Evolutionary conservation across 2,888 invertebrate species (phyloP).

Genomic region (Eustalomyia histrio): DNA sequence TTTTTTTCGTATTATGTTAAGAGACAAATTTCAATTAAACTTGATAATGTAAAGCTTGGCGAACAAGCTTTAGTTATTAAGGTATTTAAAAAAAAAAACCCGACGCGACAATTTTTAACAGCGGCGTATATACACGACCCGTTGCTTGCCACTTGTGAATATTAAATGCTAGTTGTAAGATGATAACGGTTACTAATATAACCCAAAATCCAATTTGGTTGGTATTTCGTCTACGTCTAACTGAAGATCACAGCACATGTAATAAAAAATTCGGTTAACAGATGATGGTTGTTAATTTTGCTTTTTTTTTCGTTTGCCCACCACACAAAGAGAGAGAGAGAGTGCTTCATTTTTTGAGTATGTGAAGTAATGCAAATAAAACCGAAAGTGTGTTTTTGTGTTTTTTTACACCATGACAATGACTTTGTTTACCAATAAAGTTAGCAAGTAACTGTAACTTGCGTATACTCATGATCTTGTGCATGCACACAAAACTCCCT

Average conservation of each 20-base stretch:
- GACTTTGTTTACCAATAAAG: slow-evolving; percentile 28
- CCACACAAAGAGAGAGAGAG: background rate
- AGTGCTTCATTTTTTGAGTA: slow-evolving; percentile 27
- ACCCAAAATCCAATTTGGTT: slow-evolving; percentile 55
- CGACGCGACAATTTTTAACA: slow-evolving; percentile 59
- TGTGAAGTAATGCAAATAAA: slow-evolving; percentile 59
- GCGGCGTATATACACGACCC: slow-evolving; percentile 69
- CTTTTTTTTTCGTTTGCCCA: background rate
- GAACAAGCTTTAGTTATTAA: slow-evolving; percentile 18
- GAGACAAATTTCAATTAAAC: slow-evolving; percentile 24
- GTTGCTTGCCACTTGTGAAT: slow-evolving; percentile 78
- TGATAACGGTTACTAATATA: slow-evolving; percentile 78
- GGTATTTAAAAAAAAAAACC: slow-evolving; percentile 2
- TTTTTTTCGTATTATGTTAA: background rate
- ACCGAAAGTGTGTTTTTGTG: slow-evolving; percentile 53
- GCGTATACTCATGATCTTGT: slow-evolving; percentile 15
- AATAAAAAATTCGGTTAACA: slow-evolving; percentile 52
- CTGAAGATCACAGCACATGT: slow-evolving; percentile 62
- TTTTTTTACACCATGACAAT: slow-evolving; percentile 44
- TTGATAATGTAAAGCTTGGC: slow-evolving; percentile 18
- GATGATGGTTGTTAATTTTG: slow-evolving; percentile 26
- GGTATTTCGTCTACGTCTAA: slow-evolving; percentile 48
- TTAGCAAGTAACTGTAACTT: slow-evolving; percentile 14
- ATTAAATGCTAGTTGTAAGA: slow-evolving; percentile 77
- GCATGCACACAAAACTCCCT: slow-evolving; percentile 10